Conservation (phyloP, 1,140 invertebrate species). For the Leptopilina boulardi region DNA sequence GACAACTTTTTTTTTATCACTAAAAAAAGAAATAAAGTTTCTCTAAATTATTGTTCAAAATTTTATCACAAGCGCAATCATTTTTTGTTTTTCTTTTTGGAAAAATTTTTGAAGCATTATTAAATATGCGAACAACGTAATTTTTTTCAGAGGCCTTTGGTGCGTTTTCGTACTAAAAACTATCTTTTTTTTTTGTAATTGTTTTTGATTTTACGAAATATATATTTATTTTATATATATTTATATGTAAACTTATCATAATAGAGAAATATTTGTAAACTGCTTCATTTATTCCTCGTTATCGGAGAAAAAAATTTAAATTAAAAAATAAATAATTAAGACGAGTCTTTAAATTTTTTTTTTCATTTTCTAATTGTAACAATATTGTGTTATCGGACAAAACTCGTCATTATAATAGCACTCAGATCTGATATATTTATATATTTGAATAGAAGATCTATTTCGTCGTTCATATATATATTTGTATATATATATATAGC, state of each 20-base stretch:
- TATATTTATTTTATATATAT: too few species aligned
- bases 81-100: neutral
- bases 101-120: neutral
- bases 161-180: conserved; percentile 14
- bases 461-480: too few species aligned
- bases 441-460: conserved; percentile 25
- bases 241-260: too few species aligned
- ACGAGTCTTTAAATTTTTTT: neutral
- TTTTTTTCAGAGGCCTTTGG: conserved; percentile 7
- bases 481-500: too few species aligned
- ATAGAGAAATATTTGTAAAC: neutral
- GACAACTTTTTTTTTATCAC: neutral
- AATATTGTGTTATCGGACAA: neutral
- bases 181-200: neutral
- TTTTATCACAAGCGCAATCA: neutral
- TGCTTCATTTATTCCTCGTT: neutral
- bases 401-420: neutral
- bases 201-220: conserved; percentile 13
- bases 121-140: neutral
- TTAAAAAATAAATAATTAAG: neutral
- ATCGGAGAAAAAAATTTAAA: neutral
- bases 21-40: too few species aligned
- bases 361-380: neutral
- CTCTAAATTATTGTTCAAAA: neutral
- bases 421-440: conserved; percentile 30